Conservation (phyloP, 2,888 invertebrate species). For the Stegophylla sp. region DNA sequence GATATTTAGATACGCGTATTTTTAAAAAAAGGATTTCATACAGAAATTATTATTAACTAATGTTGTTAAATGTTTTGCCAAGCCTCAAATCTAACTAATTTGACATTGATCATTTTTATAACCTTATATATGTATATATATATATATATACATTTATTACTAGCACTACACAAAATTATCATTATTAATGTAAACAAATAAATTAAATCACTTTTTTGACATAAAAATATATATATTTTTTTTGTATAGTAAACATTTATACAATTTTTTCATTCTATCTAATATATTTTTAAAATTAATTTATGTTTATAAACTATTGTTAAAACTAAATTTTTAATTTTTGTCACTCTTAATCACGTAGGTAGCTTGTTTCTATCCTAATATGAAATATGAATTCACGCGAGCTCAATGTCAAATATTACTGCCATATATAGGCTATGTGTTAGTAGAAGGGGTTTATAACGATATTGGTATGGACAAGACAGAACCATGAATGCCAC, state of each 20-base stretch:
- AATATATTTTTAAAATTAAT: background rate
- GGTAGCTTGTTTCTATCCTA: conserved; percentile 38
- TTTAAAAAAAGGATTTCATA: background rate
- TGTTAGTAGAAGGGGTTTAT: conserved; percentile 41
- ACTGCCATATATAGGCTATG: conserved; percentile 46
- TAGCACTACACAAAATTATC: too few species aligned
- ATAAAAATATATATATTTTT: too few species aligned
- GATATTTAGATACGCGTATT: background rate
- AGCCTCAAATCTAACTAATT: background rate
- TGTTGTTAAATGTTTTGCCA: background rate
- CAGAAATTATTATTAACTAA: background rate
- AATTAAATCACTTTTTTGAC: too few species aligned
- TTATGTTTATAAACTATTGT: background rate
- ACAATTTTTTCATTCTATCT: too few species aligned
- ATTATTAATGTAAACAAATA: too few species aligned
- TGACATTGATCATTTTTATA: background rate
- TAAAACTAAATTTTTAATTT: conserved; percentile 13
- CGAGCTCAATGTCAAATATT: conserved; percentile 59
- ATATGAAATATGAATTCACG: conserved; percentile 41
- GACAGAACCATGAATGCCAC: conserved; percentile 51
- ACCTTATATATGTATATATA: background rate
- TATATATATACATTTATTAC: too few species aligned
- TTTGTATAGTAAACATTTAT: too few species aligned
- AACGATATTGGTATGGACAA: conserved; percentile 56
- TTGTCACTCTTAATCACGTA: conserved; percentile 20